Evolutionary conservation across 2,113 vertebrate species (phyloP), one percentile per base, ranked within the genome.

Genomic region (Apeltes quadracus): DNA sequence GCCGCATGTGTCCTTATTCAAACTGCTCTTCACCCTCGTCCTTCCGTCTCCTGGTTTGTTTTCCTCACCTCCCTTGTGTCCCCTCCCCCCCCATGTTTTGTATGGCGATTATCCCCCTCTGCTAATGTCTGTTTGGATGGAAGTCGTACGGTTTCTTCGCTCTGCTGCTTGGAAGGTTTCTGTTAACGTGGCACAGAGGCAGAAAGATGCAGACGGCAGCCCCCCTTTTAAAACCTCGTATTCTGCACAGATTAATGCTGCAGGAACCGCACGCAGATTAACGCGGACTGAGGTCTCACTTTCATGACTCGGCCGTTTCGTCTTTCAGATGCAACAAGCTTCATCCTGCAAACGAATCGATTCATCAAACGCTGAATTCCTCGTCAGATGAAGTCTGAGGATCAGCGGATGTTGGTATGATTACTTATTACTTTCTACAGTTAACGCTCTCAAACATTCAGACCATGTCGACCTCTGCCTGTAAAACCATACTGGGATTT

Each of bases 1-100:
- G 56, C 39, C 46, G 68, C 55, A 82, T 29, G 69, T 38, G 69
- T 66, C 51, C 55, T 74, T 7, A 44, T 81, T 69, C 69, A 48
- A 67, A 4, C 38, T n/a, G 44, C 32, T 18, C 4, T 29, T 56
- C 39, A 5, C 20, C 22, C 32, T 69, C 29, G 4, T 44, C 65
- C 27, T 61, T 75, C 68, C 20, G 8, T 41, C 12, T 7, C 11
- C 44, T 7, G 20, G 38, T 67, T 15, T 27, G n/a, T 57, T 43
- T 55, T 27, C 36, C 16, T 10, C 3, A 0, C 29, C 27, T 16
- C 1, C 59, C n/a, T n/a, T n/a, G 16, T 15, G 7, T 55, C 62
- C 38, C 7, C 53, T 18, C 4, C 34, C 0, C 20, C 44, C 12
- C 23, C 18, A 36, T 58, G 5, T 27, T 7, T 64, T 69, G 51